Evolutionary conservation across 2,797 vertebrate species (phyloP).

Genomic region (Megalops cyprinoides): DNA sequence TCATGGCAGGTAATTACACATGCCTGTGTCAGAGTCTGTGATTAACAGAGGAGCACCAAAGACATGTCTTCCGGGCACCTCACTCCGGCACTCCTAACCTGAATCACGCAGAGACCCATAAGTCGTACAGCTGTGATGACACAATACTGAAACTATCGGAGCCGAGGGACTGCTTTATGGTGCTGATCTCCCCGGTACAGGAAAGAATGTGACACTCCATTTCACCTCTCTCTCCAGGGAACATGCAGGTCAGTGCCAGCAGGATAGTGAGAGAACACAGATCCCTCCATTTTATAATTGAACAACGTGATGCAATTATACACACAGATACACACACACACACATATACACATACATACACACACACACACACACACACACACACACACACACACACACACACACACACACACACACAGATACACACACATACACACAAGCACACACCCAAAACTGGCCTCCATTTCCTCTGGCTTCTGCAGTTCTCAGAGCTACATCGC

Average conservation of each 20-base stretch:
- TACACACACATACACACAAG: not conserved
- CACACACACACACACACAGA: not conserved
- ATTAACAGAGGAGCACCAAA: not conserved
- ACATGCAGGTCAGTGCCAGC: not conserved
- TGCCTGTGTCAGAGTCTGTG: slow-evolving; percentile 12
- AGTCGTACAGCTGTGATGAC: slow-evolving; percentile 6
- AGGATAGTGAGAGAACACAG: not conserved
- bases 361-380: not conserved
- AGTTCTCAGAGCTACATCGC: slow-evolving; percentile 45
- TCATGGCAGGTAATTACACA: not conserved
- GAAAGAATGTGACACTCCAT: slow-evolving; percentile 2
- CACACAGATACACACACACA: slow-evolving; percentile 3
- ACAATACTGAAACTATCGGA: not conserved
- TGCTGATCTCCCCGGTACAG: not conserved
- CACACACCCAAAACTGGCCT: not conserved
- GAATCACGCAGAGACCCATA: not conserved
- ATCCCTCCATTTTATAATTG: not conserved
- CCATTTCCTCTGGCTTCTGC: slow-evolving; percentile 34
- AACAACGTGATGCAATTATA: not conserved
- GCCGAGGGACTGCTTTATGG: not conserved
- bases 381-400: not conserved
- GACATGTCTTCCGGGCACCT: not conserved
- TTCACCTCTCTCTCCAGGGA: not conserved
- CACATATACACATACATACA: not conserved
- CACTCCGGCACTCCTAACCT: not conserved